Percentiles rank a stretch among this genome's conserved stretches.
These are phyloP conservation scores for Clepsis dumicolana DNA, from an alignment of 2,888 invertebrate species.

Conservation along the genomic window DNA sequence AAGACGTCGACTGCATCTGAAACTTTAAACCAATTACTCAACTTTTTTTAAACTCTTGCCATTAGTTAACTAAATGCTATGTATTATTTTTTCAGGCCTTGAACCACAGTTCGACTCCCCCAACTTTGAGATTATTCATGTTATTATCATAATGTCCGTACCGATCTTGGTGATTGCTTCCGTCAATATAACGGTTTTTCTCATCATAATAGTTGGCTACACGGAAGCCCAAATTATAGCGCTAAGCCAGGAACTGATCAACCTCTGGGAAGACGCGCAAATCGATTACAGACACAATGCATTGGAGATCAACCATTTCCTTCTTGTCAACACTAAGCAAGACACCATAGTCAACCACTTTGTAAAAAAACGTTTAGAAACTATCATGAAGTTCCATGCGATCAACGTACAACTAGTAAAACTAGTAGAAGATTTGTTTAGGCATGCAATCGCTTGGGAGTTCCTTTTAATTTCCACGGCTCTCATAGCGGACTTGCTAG, in stretches of 20 bases:
- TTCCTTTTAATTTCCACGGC: conserved; percentile 54
- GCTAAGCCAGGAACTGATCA: conserved; percentile 43
- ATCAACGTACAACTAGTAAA: conserved; percentile 50
- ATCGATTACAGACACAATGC: not conserved
- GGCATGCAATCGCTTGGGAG: conserved; percentile 56
- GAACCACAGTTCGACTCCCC: conserved; percentile 43
- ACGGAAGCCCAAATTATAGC: conserved; percentile 47
- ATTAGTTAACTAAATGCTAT: not conserved
- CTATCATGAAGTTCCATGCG: conserved; percentile 53
- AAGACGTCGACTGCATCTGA: no score
- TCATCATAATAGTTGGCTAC: conserved; percentile 47
- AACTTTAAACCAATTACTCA: no score
- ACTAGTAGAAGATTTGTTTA: conserved; percentile 55
- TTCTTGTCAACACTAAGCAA: not conserved
- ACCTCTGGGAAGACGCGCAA: conserved; percentile 28
- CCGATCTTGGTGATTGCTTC: conserved; percentile 32
- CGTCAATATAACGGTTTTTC: conserved; percentile 43
- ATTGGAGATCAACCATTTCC: not conserved
- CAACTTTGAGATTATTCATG: conserved; percentile 43
- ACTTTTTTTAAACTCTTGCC: not conserved
- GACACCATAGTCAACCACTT: conserved; percentile 45
- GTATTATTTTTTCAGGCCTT: conserved; percentile 24
- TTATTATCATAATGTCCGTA: conserved; percentile 19
- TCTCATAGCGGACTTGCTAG: conserved; percentile 57
- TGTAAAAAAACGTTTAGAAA: conserved; percentile 48